These are phyloP conservation scores for Sorex araneus DNA, from an alignment of 2,113 vertebrate genomes.

Conservation along the genomic window DNA sequence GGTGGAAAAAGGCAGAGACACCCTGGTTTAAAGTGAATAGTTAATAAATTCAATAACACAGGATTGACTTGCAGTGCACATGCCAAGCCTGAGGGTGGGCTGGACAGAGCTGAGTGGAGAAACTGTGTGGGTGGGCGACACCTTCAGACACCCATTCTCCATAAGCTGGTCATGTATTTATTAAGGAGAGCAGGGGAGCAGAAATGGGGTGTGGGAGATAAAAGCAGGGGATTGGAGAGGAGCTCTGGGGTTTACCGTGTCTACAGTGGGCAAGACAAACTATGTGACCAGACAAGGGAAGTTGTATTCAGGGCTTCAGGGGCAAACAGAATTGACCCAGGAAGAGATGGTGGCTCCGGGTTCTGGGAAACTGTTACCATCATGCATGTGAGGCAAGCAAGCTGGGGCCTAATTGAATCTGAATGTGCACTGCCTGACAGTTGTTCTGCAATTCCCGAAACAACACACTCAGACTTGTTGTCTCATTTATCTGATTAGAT, in stretches of 20 bases:
- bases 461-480: neutral
- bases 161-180: neutral
- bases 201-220: too few relatives aligned
- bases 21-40: neutral
- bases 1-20: too few relatives aligned
- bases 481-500: conserved; percentile 25
- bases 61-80: neutral
- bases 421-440: neutral
- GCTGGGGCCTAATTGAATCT: neutral
- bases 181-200: neutral
- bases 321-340: neutral
- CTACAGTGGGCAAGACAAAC: neutral
- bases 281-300: neutral
- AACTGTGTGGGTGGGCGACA: neutral
- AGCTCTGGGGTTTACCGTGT: neutral
- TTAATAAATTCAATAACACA: neutral
- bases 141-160: neutral
- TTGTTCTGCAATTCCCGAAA: neutral
- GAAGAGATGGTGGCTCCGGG: neutral
- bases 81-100: neutral
- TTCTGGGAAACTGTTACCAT: conserved; percentile 4
- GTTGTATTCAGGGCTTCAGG: neutral
- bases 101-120: neutral
- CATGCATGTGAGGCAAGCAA: neutral
- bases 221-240: neutral